Base-by-base conservation (phyloP, 2,113 vertebrate species). In the Saccopteryx bilineata region DNA sequence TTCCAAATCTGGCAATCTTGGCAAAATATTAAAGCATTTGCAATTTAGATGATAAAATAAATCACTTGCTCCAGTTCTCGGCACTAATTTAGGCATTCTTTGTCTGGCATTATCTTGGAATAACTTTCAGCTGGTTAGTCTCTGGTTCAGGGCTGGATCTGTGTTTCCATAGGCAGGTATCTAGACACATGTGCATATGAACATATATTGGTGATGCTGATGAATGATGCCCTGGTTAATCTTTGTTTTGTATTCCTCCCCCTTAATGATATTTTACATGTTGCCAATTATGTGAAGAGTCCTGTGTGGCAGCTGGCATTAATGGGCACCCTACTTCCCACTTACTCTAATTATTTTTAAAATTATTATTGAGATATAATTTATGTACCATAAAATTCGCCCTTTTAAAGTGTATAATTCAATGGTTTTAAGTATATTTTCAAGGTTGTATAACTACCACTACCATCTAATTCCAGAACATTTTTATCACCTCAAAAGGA, bases 141-240 rank as follows among this genome's bases (percentile, higher is more conserved):
- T 74, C 46, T 65, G 79, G 24, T 2, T 87, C 23, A 10, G 23
- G 80, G 19, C 17, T 21, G n/a, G 15, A 68, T 26, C 56, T 50
- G 11, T 7, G 17, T 26, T 6, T 68, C 7, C 26, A 78, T 2
- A 13, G 69, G 31, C 17, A 18, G 4, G 33, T 15, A 7, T n/a
- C 48, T 14, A 46, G 5, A 56, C 1, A 14, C 33, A 72, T 1
- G 4, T 21, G 6, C 46, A 9, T 31, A 0, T 2, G n/a, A 50
- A 48, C 50, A 17, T 24, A 14, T 2, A 0, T 4, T 7, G 48
- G 39, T 12, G 7, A 31, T 61, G 15, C 26, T 56, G 17, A 24
- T 6, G 56, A 68, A 11, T 6, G 50, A 39, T 8, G 17, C 15
- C 5, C 75, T 83, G 28, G 1, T 8, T 76, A 17, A 48, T 21